Base-by-base conservation (phyloP, 2,888 invertebrate genomes). In the Hololepta plana region DNA sequence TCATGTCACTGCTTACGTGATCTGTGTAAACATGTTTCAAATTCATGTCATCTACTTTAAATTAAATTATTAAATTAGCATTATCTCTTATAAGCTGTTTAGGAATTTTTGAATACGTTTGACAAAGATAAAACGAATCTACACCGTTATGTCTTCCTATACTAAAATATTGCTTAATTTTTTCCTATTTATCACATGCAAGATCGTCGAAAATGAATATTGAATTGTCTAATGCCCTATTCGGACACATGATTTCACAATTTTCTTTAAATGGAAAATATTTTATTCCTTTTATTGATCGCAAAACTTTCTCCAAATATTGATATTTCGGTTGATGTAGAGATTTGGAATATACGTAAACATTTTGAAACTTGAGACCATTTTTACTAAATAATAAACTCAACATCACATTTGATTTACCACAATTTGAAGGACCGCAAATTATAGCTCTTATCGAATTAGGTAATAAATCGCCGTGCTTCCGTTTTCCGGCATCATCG, bases 1-100 rank as follows among this genome's bases (percentile, higher is more conserved):
- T 23, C 27, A 27, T 27, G 8, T 27, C 27, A n/a, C 15, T 14
- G 22, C 21, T 12, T 3, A 23, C 23, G 15, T 27, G 27, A 23
- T 27, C 22, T 4, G 6, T 21, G 9, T 31, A 23, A 8, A 22
- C 22, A 15, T 29, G 25, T 21, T 19, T 7, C 9, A 24, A 15
- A 15, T 28, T 28, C n/a, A 28, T 21, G 15, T 28, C 32, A 26
- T 35, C 35, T 21, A 31, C 32, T 20, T 31, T 33, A 17, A 29
- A 33, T 13, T 31, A 14, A 9, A 33, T 26, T n/a, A 31, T 12
- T 20, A 24, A 23, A 17, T 33, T 33, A 9, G 31, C 21, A 14
- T 33, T 32, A 20, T 33, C 33, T 12, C 31, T 15, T 3, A 31
- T 29, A 9, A 32, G 23, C 16, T 32, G 30, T 24, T 35, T 36